Conservation (phyloP, 2,797 vertebrate species). For the Cetoscarus ocellatus region DNA sequence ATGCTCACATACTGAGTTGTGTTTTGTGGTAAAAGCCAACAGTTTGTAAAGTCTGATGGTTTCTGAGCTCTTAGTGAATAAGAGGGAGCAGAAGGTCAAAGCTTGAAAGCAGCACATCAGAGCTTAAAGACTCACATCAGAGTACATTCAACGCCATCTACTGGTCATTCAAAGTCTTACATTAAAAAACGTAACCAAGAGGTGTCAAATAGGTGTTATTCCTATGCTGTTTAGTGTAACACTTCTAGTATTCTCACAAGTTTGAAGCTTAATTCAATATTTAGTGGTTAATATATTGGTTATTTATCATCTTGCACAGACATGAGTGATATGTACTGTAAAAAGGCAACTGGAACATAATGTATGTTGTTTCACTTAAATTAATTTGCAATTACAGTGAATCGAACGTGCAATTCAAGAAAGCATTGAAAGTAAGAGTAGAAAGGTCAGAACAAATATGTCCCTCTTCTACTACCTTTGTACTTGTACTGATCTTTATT, state of each 20-base stretch:
- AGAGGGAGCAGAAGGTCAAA: too few relatives aligned
- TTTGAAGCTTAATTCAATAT: neutral
- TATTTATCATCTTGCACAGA: neutral
- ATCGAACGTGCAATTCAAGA: neutral
- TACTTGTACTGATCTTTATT: too few relatives aligned
- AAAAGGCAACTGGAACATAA: neutral
- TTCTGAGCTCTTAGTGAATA: too few relatives aligned
- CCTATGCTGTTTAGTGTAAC: neutral
- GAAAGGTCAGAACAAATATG: too few relatives aligned
- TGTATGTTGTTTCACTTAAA: neutral
- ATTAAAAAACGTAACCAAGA: neutral
- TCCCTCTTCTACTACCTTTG: too few relatives aligned
- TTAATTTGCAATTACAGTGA: neutral
- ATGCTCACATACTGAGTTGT: too few relatives aligned
- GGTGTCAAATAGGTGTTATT: neutral
- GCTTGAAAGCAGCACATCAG: too few relatives aligned
- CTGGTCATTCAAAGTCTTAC: neutral
- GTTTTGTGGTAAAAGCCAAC: too few relatives aligned
- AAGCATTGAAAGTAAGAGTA: too few relatives aligned
- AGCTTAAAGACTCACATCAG: too few relatives aligned
- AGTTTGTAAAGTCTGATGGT: too few relatives aligned
- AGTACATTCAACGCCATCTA: neutral
- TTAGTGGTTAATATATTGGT: neutral
- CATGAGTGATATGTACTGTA: neutral
- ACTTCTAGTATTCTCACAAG: neutral